Percentiles rank a stretch among this genome's conserved stretches.
Conservation (phyloP, 2,888 invertebrate species). For the Noctua fimbriata region DNA sequence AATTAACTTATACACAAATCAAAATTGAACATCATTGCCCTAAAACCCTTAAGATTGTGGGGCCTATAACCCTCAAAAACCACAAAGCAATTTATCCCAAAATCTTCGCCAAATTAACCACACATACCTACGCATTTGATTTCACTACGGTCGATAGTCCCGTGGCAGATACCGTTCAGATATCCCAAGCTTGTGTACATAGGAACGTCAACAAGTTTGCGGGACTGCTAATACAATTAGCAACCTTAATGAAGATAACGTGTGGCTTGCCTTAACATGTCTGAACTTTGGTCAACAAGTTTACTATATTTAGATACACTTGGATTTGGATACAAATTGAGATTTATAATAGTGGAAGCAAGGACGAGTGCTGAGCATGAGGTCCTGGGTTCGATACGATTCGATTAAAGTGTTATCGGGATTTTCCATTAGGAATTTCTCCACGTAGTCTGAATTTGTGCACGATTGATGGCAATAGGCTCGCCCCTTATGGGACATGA, state of each 20-base stretch:
- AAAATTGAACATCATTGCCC: too few relatives aligned
- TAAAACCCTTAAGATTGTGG: not conserved
- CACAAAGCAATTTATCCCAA: not conserved
- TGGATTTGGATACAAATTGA: not conserved
- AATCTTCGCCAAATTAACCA: slow-evolving; percentile 9
- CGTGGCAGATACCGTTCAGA: not conserved
- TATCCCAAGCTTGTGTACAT: slow-evolving; percentile 23
- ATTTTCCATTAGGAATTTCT: too few relatives aligned
- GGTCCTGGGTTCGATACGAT: too few relatives aligned
- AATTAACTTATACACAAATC: not conserved
- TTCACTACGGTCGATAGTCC: not conserved
- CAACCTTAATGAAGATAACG: slow-evolving; percentile 44
- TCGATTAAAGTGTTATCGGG: too few relatives aligned
- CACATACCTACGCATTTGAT: not conserved
- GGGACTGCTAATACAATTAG: slow-evolving; percentile 45
- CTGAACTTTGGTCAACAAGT: slow-evolving; percentile 23
- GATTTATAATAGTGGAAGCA: not conserved
- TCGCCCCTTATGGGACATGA: too few relatives aligned
- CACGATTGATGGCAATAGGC: too few relatives aligned
- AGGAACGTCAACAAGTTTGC: slow-evolving; percentile 49
- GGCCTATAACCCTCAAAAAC: not conserved
- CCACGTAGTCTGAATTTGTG: too few relatives aligned
- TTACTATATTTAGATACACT: slow-evolving; percentile 1
- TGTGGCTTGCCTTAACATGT: slow-evolving; percentile 11
- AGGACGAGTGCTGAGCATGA: too few relatives aligned